Evolutionary conservation across 2,113 vertebrate species (phyloP), one percentile per base, ranked within the genome.

Genomic region (Mugil cephalus): DNA sequence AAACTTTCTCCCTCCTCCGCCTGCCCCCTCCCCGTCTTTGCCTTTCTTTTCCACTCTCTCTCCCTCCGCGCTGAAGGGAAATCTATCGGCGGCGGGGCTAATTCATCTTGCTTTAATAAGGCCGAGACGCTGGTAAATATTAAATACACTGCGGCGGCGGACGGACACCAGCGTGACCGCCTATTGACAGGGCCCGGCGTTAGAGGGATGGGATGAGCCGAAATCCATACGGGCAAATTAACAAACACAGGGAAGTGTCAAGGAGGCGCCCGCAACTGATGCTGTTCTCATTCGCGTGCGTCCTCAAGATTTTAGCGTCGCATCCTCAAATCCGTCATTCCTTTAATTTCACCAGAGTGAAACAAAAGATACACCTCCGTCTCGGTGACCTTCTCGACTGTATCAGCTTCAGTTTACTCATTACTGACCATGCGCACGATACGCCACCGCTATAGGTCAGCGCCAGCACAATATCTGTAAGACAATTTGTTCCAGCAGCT

Each of bases 191-290:
- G 72, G 74, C 34, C 76, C 84, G 75, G 68, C 83, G 53, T 84
- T 67, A 91, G 87, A 85, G 54, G 74, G 84, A 92, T 87, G 85
- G 83, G 89, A 87, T 74, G 82, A 86, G 79, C 74, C 83, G 75
- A 87, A 91, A 91, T 92, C 89, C 72, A 91, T 92, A 90, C 4
- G 67, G 79, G 87, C 79, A 92, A 89, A 92, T 89, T 86, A 91
- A 83, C 83, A 79, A 84, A 91, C 70, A 76, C 62, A 80, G 66
- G 40, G 47, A 66, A 38, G 77, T 60, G 50, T 87, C 80, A 85
- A 64, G 70, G 54, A 83, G 74, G 84, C 52, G 73, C 59, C 55
- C 67, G 45, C 67, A 80, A 77, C 67, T 74, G 77, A 88, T 85
- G 74, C 48, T 34, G 70, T 72, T 77, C 84, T 71, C 83, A 83